phyloP scores from a whole-genome alignment of 2,113 vertebrate genomes.

The Anas platyrhynchos region DNA sequence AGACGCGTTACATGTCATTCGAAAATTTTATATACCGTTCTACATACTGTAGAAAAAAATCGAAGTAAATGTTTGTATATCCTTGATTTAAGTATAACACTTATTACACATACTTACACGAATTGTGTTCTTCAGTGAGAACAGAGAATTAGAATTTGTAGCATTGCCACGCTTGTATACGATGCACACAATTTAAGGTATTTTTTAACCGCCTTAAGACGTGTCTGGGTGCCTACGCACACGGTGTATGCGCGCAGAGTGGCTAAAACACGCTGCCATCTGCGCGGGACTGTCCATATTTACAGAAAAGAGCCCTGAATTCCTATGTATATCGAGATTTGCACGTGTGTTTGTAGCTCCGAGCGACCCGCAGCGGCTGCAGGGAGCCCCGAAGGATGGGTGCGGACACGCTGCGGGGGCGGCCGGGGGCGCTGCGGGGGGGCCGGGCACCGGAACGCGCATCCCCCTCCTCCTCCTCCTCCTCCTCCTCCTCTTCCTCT shows the following conservation, averaged over 20 bases:
- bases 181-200: neutral
- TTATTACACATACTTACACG: too few species aligned
- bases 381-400: too few species aligned
- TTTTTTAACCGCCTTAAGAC: neutral
- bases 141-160: neutral
- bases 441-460: neutral
- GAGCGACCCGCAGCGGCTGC: neutral
- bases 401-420: neutral
- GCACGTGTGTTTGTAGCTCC: neutral
- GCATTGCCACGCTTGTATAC: neutral
- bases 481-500: neutral
- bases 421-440: neutral
- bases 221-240: fast-evolving
- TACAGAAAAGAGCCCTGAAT: neutral
- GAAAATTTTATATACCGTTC: neutral
- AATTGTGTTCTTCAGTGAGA: neutral
- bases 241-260: neutral
- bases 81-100: neutral
- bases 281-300: fast-evolving
- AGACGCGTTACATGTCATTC: neutral
- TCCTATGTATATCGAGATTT: fast-evolving
- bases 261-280: neutral
- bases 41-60: neutral
- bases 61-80: neutral
- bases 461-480: fast-evolving